Evolutionary conservation across 2,113 vertebrate genomes (phyloP), one percentile per base, ranked within the genome.

Genomic region (Syngnathoides biaculeatus): DNA sequence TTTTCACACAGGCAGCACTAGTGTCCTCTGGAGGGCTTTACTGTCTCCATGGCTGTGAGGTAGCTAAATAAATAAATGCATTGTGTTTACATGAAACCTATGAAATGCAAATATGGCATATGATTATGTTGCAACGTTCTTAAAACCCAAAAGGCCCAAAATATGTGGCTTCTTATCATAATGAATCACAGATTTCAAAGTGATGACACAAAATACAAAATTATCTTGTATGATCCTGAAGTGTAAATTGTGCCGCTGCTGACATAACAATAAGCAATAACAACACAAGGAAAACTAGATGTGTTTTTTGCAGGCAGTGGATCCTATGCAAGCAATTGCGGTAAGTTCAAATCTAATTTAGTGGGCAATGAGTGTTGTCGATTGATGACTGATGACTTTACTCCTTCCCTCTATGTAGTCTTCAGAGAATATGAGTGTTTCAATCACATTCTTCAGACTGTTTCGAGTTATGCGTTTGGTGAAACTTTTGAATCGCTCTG

Each of bases 381-480:
- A 24, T 58, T 67, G 20, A 22, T 14, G 9, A 45, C 0, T 17
- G n/a, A 60, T 75, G 3, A 42, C 45, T n/a, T 4, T 71, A 27
- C 20, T 65, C 1, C 38, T 22, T 62, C 45, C 63, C 35, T 69
- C 77, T 79, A 53, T 62, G 0, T 73, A 98, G 95, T 92, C 93
- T 39, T 68, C 93, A 0, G 95, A 99, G 86, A 96, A 94, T 2
- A 93, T 94, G 15, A 92, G 94, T 0, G 93, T 99, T 74, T 96
- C 97, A 82, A 98, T 98, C 77, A 98, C 97, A 1, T 99, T 99
- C 84, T 99, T 99, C 91, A 92, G 97, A 50, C 94, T 99, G 24
- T 99, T 99, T 90, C 96, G 97, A 24, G 95, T 99, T 62, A 90
- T 99, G 93, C 93, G 97, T 71, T 86, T 99, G 74, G 95, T 98